These are phyloP conservation scores for Abrostola triplasia DNA, from an alignment of 2,888 invertebrate genomes.

Conservation along the genomic window DNA sequence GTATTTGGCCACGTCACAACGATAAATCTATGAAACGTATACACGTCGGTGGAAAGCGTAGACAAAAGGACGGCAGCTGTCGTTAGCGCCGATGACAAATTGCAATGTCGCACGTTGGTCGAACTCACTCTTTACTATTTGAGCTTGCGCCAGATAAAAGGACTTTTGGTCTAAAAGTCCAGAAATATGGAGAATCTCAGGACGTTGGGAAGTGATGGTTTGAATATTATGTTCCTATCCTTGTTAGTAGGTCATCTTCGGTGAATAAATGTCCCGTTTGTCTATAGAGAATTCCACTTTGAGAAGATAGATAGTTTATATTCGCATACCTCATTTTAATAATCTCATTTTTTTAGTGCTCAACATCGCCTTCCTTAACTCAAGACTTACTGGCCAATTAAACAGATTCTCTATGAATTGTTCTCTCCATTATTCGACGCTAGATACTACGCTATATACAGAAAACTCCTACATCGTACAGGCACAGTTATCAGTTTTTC, in stretches of 20 bases:
- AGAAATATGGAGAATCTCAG: background rate
- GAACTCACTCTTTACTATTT: conserved; percentile 30
- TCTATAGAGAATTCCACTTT: background rate
- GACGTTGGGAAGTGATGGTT: background rate
- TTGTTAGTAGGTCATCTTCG: background rate
- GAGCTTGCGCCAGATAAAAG: conserved; percentile 10
- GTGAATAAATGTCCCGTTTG: background rate
- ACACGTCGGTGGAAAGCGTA: conserved; percentile 49
- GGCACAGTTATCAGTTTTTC: too few species aligned
- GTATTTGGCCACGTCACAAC: conserved; percentile 47
- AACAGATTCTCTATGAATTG: too few species aligned
- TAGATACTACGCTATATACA: too few species aligned
- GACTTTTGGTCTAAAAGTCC: background rate
- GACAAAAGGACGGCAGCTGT: conserved; percentile 74
- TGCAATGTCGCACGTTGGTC: conserved; percentile 60
- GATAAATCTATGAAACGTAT: conserved; percentile 54
- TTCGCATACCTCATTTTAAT: too few species aligned
- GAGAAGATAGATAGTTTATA: too few species aligned
- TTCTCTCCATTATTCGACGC: too few species aligned
- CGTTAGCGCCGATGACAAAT: conserved; percentile 75
- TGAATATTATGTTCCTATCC: background rate
- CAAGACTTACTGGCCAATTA: too few species aligned
- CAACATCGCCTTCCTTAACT: too few species aligned
- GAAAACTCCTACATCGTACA: too few species aligned
- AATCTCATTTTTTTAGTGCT: too few species aligned